Evolutionary conservation across 30 jellyfish, hydroid and myxozoan species (phyloP).

Genomic region (Hydra vulgaris): DNA sequence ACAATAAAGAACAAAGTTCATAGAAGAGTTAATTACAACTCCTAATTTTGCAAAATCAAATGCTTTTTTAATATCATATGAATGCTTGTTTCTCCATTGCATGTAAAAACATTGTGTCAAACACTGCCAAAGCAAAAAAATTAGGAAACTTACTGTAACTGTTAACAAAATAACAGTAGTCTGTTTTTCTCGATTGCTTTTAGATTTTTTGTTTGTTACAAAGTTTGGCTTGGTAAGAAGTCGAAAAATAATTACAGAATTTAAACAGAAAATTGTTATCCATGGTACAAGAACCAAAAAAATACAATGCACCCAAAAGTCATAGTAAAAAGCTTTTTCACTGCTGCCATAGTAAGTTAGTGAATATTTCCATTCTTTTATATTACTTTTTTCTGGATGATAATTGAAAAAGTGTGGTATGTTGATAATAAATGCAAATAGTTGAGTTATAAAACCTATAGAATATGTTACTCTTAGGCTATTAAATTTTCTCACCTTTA

Average conservation of each 20-base stretch:
- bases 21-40: conserved; percentile 61
- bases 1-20: conserved; percentile 62
- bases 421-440: conserved; percentile 49
- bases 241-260: conserved; percentile 34
- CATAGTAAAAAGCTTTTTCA: conserved; percentile 43
- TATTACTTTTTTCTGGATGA: conserved; percentile 18
- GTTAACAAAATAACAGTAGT: conserved; percentile 52
- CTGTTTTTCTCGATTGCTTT: conserved; percentile 40
- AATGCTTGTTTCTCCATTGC: conserved; percentile 27
- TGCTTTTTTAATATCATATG: conserved; percentile 40
- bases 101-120: conserved; percentile 72
- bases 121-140: conserved; percentile 84
- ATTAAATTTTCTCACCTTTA: conserved; percentile 32
- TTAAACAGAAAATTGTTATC: conserved; percentile 51
- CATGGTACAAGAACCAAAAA: conserved; percentile 69
- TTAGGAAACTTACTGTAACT: conserved; percentile 47
- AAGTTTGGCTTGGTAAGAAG: not conserved
- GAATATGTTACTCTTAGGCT: conserved; percentile 29
- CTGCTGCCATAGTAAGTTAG: conserved; percentile 38
- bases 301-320: conserved; percentile 83
- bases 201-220: not conserved
- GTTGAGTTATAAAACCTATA: conserved; percentile 31
- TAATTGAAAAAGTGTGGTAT: conserved; percentile 67
- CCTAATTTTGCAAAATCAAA: conserved; percentile 64
- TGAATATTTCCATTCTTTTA: not conserved